Conservation (phyloP, 2,888 invertebrate species). For the Eurytoma adleriae region DNA sequence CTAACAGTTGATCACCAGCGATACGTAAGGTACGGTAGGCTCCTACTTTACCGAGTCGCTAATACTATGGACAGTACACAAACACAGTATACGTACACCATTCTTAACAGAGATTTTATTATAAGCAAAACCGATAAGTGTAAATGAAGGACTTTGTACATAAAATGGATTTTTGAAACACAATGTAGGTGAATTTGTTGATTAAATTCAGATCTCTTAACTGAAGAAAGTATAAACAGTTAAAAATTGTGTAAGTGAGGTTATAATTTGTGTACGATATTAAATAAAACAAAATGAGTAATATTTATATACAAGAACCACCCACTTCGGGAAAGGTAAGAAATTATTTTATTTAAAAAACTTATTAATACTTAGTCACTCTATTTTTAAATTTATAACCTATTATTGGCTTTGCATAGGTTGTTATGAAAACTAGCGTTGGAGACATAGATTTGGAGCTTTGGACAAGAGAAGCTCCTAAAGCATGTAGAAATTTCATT, state of each 20-base stretch:
- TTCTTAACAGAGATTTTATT: too few species aligned
- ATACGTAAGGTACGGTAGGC: too few species aligned
- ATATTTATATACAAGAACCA: constrained; percentile 98
- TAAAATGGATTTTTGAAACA: constrained; percentile 20
- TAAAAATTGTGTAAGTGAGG: constrained; percentile 23
- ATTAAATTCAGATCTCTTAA: background rate
- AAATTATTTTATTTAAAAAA: background rate
- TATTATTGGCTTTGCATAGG: constrained; percentile 78
- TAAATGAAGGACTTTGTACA: constrained; percentile 4
- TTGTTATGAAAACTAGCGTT: constrained; percentile 92
- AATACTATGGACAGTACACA: too few species aligned
- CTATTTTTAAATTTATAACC: constrained; percentile 29
- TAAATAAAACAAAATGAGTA: constrained; percentile 85
- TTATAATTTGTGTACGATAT: constrained; percentile 29
- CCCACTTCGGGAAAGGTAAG: constrained; percentile 95
- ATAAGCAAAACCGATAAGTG: too few species aligned
- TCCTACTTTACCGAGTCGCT: too few species aligned
- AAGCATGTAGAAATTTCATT: constrained; percentile 94
- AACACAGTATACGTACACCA: too few species aligned
- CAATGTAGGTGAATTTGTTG: background rate
- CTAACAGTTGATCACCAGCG: too few species aligned
- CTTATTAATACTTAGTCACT: constrained; percentile 27
- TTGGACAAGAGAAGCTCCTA: constrained; percentile 98
- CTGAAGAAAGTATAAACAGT: background rate
- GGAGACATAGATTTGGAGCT: constrained; percentile 99